These are phyloP conservation scores for Bugula neritina DNA, from an alignment of 2,888 invertebrate genomes.

Conservation along the genomic window DNA sequence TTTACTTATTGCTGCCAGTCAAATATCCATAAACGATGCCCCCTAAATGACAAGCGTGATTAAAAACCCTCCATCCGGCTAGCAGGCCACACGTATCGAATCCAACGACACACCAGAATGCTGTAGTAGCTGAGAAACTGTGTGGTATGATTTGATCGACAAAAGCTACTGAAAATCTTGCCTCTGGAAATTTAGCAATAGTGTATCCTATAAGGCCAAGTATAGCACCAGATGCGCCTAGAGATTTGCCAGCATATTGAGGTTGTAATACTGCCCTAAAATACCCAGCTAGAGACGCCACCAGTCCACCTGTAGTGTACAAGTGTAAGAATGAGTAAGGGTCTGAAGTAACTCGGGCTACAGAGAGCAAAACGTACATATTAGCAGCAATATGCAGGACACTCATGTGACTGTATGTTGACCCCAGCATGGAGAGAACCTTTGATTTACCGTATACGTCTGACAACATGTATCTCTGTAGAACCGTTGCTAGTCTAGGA, in stretches of 20 bases:
- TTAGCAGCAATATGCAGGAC: background rate
- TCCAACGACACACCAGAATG: background rate
- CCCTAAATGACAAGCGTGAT: background rate
- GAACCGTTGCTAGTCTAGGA: background rate
- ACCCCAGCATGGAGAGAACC: background rate
- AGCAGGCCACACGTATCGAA: background rate
- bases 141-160: background rate
- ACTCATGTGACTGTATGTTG: background rate
- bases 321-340: background rate
- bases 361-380: background rate
- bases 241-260: background rate
- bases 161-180: background rate
- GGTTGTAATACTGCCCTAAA: background rate
- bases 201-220: background rate
- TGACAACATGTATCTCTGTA: background rate
- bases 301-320: background rate
- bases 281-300: background rate
- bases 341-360: background rate
- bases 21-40: background rate
- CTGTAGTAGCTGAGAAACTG: background rate
- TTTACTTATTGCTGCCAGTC: background rate
- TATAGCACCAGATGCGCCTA: background rate
- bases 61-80: background rate
- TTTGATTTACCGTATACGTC: background rate
- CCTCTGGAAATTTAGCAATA: background rate